A percentile compares a stretch with the other conserved stretches of the same genome.
Conservation (phyloP, 2,113 vertebrate species). For the Rhinoptilus africanus region DNA sequence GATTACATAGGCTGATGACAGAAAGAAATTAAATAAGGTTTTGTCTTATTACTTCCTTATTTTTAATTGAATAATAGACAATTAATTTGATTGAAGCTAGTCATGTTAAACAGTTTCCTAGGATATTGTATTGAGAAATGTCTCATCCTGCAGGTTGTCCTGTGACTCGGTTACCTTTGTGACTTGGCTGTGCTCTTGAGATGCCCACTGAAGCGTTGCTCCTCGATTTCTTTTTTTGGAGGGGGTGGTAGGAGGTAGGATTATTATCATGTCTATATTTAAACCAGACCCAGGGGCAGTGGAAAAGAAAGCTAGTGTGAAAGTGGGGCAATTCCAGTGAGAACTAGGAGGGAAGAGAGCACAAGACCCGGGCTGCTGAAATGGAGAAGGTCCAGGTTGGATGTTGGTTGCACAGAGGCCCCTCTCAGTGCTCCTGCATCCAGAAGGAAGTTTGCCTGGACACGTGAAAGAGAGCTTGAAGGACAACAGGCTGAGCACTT, state of each 20-base stretch:
- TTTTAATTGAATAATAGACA: slow-evolving; percentile 55
- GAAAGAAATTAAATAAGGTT: slow-evolving; percentile 62
- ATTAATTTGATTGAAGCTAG: slow-evolving; percentile 35
- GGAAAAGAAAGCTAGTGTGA: not conserved
- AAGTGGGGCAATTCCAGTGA: not conserved
- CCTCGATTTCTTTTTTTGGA: not conserved
- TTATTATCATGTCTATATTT: not conserved
- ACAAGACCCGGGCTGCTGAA: not conserved
- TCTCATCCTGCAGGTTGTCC: not conserved
- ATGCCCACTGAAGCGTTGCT: not conserved
- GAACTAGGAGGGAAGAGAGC: not conserved
- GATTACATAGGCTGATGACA: slow-evolving; percentile 53
- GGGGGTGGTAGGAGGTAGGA: not conserved
- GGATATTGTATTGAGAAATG: not conserved
- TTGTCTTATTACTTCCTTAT: slow-evolving; percentile 62
- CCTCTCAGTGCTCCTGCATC: not conserved
- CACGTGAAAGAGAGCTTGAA: not conserved
- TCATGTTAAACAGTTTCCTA: slow-evolving; percentile 15
- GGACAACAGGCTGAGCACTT: not conserved
- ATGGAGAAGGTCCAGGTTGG: not conserved
- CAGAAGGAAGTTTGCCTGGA: not conserved
- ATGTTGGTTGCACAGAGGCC: not conserved
- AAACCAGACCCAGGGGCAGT: not conserved
- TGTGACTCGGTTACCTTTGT: not conserved
- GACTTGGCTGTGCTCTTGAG: not conserved